Evolutionary conservation across 2,888 invertebrate species (phyloP), one percentile per base, ranked within the genome.

Genomic region (Steinernema scapterisci): DNA sequence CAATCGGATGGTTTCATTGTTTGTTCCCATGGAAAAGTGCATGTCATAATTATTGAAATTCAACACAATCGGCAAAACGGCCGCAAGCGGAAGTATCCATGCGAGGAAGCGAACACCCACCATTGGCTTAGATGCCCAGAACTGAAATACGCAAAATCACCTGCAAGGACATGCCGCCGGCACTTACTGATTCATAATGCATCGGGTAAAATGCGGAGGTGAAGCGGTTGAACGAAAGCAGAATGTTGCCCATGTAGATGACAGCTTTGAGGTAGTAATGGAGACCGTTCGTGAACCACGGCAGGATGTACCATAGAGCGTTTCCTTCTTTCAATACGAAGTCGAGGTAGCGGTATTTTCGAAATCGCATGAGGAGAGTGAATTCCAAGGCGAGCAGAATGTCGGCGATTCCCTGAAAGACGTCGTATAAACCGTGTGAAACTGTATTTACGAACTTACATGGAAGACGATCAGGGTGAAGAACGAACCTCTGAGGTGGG

Each of bases 221-320:
- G 31, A 63, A 63, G 27, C 63, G 63, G 19, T 63, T 63, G 31
- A 38, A 63, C 16, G 63, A 63, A 13, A 63, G 63, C 31, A 63
- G 63, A 25, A 63, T 63, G 31, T 63, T 63, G 63, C 63, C 63
- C 31, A 63, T 31, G 31, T 63, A 63, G 63, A 63, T 63, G 31
- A 63, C 63, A 13, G 31, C 63, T 31, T 63, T 63, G 11, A 63
- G 63, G 38, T 63, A 63, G 63, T 63, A 63, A 13, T 63, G 63
- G 16, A 63, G 63, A n/a, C 63, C 63, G 38, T 63, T 63, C 2
- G 63, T 63, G 63, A 63, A 11, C 16, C 25, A 38, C 16, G 63
- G 63, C 27, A 63, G 63, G 38, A 27, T 16, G 63, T 31, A 31
- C 63, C 63, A 63, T 16, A 63, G 63, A 9, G 63, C 16, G 27